Conservation (phyloP, 2,113 vertebrate species). For the Himantopus leucocephalus region DNA sequence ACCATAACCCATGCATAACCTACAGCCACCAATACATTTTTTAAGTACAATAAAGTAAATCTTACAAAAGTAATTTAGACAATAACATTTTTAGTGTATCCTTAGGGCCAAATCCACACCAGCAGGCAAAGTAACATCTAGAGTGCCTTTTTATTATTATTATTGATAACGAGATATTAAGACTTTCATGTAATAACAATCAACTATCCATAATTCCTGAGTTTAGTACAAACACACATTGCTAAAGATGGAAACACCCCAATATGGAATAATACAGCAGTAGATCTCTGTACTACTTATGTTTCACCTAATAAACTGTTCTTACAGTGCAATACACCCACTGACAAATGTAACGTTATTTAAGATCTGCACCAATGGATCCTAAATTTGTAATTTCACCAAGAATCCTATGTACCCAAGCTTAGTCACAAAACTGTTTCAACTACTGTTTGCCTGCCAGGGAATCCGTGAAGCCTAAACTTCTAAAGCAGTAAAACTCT, state of each 20-base stretch:
- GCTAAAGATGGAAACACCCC: not conserved
- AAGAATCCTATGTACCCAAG: not conserved
- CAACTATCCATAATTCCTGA: not conserved
- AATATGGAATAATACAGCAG: not conserved
- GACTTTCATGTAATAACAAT: not conserved
- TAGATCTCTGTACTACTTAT: not conserved
- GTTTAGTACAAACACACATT: not conserved
- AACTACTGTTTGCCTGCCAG: not conserved
- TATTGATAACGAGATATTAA: not conserved
- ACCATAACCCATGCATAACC: not conserved
- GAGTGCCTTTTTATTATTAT: not conserved
- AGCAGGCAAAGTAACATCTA: not conserved
- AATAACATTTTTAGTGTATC: not conserved
- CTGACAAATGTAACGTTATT: not conserved
- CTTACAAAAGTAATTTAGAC: not conserved
- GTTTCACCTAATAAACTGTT: not conserved
- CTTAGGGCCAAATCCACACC: not conserved
- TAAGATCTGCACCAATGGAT: not conserved
- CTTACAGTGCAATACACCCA: fast-evolving
- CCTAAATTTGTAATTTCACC: not conserved
- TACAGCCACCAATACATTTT: not conserved
- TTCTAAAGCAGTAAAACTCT: not conserved
- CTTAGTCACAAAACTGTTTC: not conserved
- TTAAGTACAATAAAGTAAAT: not conserved
- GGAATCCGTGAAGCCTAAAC: not conserved